Evolutionary conservation across 2,888 invertebrate genomes (phyloP).

Genomic region (Mythimna albipuncta): DNA sequence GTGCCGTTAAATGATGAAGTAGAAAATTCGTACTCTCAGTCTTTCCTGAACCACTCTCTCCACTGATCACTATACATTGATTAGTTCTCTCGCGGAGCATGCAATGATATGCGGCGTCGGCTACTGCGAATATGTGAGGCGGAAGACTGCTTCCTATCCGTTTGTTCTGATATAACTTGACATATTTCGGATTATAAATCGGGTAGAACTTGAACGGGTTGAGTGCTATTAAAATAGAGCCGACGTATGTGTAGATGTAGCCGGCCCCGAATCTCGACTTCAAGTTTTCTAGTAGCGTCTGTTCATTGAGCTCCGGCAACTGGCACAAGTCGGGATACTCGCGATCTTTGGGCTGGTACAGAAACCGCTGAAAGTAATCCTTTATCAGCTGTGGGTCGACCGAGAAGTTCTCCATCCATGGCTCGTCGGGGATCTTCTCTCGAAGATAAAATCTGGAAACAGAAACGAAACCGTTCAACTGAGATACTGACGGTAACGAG

Average conservation of each 20-base stretch:
- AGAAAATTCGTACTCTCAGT: slow-evolving; percentile 99
- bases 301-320: slow-evolving; percentile 98
- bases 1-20: slow-evolving; percentile 97
- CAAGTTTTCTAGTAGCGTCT: slow-evolving; percentile 97
- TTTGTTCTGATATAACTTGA: slow-evolving; percentile 98
- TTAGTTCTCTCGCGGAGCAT: slow-evolving; percentile 98
- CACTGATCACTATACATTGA: slow-evolving; percentile 98
- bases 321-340: slow-evolving; percentile 99
- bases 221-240: slow-evolving; percentile 98
- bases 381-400: slow-evolving; percentile 98
- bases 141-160: slow-evolving; percentile 97
- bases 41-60: slow-evolving; percentile 98
- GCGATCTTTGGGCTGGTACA: slow-evolving; percentile 97
- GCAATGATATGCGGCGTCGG: slow-evolving; percentile 98
- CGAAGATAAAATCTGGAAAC: slow-evolving; percentile 95
- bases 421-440: slow-evolving; percentile 95
- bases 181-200: slow-evolving; percentile 99
- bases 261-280: slow-evolving; percentile 96
- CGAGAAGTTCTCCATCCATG: slow-evolving; percentile 96
- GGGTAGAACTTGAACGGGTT: slow-evolving; percentile 99
- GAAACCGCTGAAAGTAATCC: slow-evolving; percentile 97
- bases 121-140: slow-evolving; percentile 99
- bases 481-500: slow-evolving; percentile 25
- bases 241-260: slow-evolving; percentile 99
- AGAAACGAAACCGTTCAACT: slow-evolving; percentile 52